Evolutionary conservation across 2,888 invertebrate genomes (phyloP).

Genomic region (Melieria omissa): DNA sequence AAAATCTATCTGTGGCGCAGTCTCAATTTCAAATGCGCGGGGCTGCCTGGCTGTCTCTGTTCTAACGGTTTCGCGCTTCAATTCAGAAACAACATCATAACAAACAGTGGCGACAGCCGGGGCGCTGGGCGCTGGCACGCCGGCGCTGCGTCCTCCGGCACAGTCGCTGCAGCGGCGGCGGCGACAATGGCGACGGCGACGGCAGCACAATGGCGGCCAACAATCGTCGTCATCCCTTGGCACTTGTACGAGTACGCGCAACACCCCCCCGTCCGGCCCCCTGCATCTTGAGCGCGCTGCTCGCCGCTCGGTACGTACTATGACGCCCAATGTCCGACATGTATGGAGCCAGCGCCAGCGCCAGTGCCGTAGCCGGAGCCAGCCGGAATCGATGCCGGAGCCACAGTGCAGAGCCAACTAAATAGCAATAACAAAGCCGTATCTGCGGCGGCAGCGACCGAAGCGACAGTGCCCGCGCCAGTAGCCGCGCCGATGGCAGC

Average conservation of each 20-base stretch:
- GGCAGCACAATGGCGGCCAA: conserved; percentile 15
- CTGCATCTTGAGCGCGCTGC: too few species aligned
- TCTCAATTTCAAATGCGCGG: conserved; percentile 51
- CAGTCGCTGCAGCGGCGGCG: conserved; percentile 21
- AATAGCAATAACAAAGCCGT: background rate
- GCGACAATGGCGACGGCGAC: conserved; percentile 45
- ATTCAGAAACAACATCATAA: conserved; percentile 39
- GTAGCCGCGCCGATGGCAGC: background rate
- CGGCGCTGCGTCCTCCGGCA: background rate
- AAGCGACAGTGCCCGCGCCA: background rate
- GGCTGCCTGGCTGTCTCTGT: conserved; percentile 58
- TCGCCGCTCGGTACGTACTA: too few species aligned
- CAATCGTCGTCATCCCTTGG: conserved; percentile 6
- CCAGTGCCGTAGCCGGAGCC: background rate
- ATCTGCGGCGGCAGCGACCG: background rate
- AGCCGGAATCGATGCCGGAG: background rate
- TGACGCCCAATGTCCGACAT: too few species aligned
- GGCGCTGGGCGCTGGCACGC: conserved; percentile 37
- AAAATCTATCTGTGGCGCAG: conserved; percentile 52
- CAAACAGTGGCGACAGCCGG: conserved; percentile 44
- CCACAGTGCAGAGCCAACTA: conserved; percentile 2
- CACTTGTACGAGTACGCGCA: background rate
- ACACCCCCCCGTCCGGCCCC: too few species aligned
- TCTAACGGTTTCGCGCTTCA: conserved; percentile 48
- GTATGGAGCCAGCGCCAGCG: background rate